Conservation (phyloP, 37 sponge, comb jelly and placozoan genomes). For the Halisarca cf. caerulea region DNA sequence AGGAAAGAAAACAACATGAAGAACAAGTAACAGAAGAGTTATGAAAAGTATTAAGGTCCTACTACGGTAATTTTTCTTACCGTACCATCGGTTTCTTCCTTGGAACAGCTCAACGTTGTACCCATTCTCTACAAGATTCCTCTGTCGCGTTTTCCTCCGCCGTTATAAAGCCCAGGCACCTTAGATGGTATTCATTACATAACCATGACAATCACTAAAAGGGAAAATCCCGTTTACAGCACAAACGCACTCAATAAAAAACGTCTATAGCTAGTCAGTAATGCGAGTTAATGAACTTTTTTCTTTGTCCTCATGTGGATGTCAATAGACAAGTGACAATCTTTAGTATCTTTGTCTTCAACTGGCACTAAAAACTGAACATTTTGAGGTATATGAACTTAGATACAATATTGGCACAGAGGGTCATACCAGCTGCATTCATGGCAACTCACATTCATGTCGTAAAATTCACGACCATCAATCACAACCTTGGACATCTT, state of each 20-base stretch:
- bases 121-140: neutral
- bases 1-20: neutral
- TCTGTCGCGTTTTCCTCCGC: neutral
- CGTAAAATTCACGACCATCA: neutral
- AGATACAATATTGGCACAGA: neutral
- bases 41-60: too few species aligned
- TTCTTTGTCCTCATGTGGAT: neutral
- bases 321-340: neutral
- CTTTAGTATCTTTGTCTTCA: neutral
- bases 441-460: neutral
- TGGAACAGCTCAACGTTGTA: neutral
- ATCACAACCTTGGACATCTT: neutral
- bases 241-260: too few species aligned
- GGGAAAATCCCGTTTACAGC: too few species aligned
- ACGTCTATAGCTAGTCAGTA: too few species aligned
- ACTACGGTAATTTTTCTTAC: too few species aligned
- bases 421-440: neutral
- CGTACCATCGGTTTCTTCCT: neutral
- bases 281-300: too few species aligned
- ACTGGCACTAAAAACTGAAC: conserved; percentile 18
- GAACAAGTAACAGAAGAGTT: too few species aligned
- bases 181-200: too few species aligned
- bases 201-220: too few species aligned
- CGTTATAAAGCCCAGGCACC: too few species aligned
- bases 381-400: neutral